phyloP scores from a whole-genome alignment of 2,797 vertebrate genomes.

The Mormyrops boulengeri region DNA sequence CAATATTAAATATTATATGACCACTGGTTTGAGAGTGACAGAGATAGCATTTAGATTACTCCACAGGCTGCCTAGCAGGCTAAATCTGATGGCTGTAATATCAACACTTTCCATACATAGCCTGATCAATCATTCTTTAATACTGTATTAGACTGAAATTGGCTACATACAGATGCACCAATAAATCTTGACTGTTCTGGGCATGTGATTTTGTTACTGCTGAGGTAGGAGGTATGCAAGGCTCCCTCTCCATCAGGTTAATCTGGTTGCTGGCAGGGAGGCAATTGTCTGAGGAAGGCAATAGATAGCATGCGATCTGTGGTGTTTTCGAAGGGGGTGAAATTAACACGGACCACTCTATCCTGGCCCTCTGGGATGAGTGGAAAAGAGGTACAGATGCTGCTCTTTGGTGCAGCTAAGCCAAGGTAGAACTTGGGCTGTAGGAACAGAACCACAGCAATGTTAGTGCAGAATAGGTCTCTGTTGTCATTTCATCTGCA shows the following conservation, averaged over 20 bases:
- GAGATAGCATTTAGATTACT: conserved; percentile 38
- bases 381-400: neutral
- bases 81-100: conserved; percentile 33
- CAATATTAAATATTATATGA: conserved; percentile 66
- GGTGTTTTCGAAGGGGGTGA: conserved; percentile 28
- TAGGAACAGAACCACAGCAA: neutral
- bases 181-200: conserved; percentile 56
- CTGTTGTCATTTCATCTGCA: neutral
- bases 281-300: conserved; percentile 51
- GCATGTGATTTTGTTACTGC: conserved; percentile 26
- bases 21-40: conserved; percentile 30
- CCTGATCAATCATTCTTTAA: conserved; percentile 67
- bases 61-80: conserved; percentile 24
- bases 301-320: conserved; percentile 39
- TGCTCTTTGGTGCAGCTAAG: neutral
- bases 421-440: neutral
- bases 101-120: conserved; percentile 37
- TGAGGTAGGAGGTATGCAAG: conserved; percentile 21
- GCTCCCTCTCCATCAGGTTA: conserved; percentile 50
- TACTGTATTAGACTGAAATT: conserved; percentile 69
- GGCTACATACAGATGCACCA: conserved; percentile 58
- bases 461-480: neutral
- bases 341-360: conserved; percentile 30
- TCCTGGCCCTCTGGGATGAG: conserved; percentile 43
- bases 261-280: conserved; percentile 48